Conservation (phyloP, 2,113 vertebrate species). For the Erythrolamprus reginae region DNA sequence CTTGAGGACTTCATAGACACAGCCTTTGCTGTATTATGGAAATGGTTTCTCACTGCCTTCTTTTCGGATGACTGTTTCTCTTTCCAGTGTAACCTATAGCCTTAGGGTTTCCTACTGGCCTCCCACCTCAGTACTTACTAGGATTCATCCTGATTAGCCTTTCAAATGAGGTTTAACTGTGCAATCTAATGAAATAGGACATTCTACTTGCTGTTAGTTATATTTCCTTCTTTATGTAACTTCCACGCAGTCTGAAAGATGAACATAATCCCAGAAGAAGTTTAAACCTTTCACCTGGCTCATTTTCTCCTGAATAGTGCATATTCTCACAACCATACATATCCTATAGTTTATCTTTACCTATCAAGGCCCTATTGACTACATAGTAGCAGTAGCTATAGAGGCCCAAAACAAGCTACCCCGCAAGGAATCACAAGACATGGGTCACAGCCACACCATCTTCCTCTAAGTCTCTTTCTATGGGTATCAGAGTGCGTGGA, state of each 20-base stretch:
- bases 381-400: neutral
- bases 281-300: neutral
- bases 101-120: neutral
- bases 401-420: neutral
- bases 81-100: neutral
- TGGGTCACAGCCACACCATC: neutral
- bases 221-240: neutral
- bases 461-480: neutral
- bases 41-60: neutral
- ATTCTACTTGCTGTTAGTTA: neutral
- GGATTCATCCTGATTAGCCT: neutral
- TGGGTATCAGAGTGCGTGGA: neutral
- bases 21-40: neutral
- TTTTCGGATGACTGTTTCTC: neutral
- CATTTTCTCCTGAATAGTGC: neutral
- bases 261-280: neutral
- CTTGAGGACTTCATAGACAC: neutral
- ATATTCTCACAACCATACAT: neutral
- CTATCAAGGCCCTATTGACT: neutral
- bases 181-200: neutral
- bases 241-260: neutral
- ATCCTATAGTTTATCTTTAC: neutral
- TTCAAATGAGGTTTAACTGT: neutral
- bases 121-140: neutral
- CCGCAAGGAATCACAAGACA: neutral